Evolutionary conservation across 2,797 vertebrate species (phyloP).

Genomic region (Poliocrania exsul): DNA sequence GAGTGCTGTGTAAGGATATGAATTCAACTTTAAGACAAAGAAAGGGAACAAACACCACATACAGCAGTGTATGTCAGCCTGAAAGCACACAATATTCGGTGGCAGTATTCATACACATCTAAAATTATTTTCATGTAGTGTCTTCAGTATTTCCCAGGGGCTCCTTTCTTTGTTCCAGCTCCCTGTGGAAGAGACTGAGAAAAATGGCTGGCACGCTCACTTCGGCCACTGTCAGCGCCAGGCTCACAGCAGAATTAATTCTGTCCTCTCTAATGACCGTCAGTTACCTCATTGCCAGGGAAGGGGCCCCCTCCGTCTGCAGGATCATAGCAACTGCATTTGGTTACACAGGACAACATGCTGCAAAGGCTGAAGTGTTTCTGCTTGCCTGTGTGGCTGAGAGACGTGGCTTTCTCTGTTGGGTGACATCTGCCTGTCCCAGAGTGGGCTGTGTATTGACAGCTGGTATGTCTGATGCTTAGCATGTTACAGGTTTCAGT

Average conservation of each 20-base stretch:
- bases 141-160: neutral
- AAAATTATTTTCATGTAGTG: conserved; percentile 9
- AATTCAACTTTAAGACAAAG: conserved; percentile 27
- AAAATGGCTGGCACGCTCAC: conserved; percentile 1
- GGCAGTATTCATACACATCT: neutral
- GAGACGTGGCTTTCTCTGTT: neutral
- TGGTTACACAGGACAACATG: neutral
- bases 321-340: neutral
- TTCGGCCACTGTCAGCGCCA: conserved; percentile 1
- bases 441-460: neutral
- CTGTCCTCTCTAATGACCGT: conserved; percentile 21
- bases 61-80: neutral
- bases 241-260: conserved; percentile 51
- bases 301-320: conserved; percentile 11
- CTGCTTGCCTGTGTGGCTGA: neutral
- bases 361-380: neutral
- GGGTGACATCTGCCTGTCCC: neutral
- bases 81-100: neutral
- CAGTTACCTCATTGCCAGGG: conserved; percentile 29
- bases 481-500: neutral
- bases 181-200: conserved; percentile 4
- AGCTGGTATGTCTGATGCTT: neutral
- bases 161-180: conserved; percentile 49
- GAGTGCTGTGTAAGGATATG: neutral
- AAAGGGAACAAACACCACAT: neutral